phyloP scores from a whole-genome alignment of 2,888 invertebrate genomes.

The Hirudinaria manillensis region DNA sequence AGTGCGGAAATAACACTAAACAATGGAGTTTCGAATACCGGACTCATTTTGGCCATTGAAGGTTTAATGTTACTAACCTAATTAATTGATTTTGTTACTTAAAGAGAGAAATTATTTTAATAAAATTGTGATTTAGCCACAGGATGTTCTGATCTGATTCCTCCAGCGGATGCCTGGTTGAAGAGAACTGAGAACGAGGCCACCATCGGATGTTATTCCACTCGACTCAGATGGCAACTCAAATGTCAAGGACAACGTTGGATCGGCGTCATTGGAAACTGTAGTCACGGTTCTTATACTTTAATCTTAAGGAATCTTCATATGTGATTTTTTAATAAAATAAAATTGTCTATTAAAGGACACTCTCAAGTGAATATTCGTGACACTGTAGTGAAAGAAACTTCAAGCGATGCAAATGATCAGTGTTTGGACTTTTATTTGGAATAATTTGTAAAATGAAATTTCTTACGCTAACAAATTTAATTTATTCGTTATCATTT shows the following conservation, averaged over 20 bases:
- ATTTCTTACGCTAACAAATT: not conserved
- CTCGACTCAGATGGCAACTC: too few species aligned
- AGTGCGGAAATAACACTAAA: not conserved
- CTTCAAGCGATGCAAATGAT: too few species aligned
- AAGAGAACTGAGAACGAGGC: conserved; percentile 25
- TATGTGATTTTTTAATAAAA: too few species aligned
- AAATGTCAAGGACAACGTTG: conserved; percentile 14
- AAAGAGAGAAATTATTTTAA: too few species aligned
- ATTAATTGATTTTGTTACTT: not conserved
- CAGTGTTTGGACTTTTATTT: too few species aligned
- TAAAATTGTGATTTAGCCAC: not conserved
- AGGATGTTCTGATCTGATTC: conserved; percentile 25
- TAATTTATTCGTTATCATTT: not conserved
- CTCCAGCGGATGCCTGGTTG: conserved; percentile 25
- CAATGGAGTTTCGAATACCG: not conserved
- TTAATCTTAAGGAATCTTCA: not conserved
- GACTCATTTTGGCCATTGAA: not conserved
- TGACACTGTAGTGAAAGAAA: too few species aligned
- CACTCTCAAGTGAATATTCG: too few species aligned
- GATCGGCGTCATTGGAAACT: conserved; percentile 28
- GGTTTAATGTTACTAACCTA: not conserved
- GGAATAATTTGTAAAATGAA: not conserved
- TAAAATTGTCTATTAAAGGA: too few species aligned
- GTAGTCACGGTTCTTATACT: conserved; percentile 15
- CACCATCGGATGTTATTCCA: conserved; percentile 23